Conservation (phyloP, 2,888 invertebrate species). For the Leptinotarsa peninsularis region DNA sequence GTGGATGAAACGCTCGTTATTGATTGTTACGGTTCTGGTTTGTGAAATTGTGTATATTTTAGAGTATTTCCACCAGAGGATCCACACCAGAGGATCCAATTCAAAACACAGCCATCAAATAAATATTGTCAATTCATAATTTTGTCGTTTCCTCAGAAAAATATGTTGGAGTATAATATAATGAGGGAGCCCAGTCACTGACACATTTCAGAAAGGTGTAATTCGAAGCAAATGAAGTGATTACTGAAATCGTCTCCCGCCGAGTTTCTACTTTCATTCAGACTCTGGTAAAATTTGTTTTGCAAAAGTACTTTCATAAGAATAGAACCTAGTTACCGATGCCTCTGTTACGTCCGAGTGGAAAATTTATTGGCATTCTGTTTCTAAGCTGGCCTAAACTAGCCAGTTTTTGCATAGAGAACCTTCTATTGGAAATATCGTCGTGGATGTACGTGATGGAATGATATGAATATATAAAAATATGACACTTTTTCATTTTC, state of each 20-base stretch:
- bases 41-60: too few species aligned
- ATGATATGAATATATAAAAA: slow-evolving; percentile 32
- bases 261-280: not conserved
- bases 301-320: not conserved
- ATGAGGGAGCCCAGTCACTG: not conserved
- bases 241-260: not conserved
- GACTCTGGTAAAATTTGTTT: not conserved
- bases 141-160: too few species aligned
- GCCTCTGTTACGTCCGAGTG: slow-evolving; percentile 30
- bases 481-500: slow-evolving; percentile 29
- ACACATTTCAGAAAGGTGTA: not conserved
- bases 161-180: not conserved
- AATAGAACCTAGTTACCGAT: not conserved
- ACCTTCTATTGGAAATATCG: slow-evolving; percentile 45
- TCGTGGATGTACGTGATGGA: slow-evolving; percentile 36
- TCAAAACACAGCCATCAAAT: too few species aligned
- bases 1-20: too few species aligned
- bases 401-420: slow-evolving; percentile 41
- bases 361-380: slow-evolving; percentile 3
- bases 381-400: slow-evolving; percentile 33
- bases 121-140: too few species aligned
- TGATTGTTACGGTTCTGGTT: too few species aligned
- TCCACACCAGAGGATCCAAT: too few species aligned
- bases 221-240: not conserved
- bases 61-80: too few species aligned